These are phyloP conservation scores for Eriocheir sinensis DNA, from an alignment of 1,140 invertebrate species.

Conservation along the genomic window DNA sequence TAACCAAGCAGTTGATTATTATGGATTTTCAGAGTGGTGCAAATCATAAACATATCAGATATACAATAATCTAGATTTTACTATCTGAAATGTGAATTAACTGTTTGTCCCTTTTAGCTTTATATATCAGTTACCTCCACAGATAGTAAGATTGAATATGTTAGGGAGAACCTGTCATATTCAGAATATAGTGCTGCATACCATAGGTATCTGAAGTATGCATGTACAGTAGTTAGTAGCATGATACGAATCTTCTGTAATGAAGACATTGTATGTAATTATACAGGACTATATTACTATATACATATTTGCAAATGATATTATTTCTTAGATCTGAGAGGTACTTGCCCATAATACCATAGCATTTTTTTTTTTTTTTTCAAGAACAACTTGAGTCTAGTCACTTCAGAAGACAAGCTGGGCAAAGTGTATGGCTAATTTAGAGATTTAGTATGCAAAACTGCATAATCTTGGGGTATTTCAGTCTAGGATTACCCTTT, in stretches of 20 bases:
- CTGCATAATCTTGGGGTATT: conserved; percentile 49
- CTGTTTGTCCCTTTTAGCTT: conserved; percentile 54
- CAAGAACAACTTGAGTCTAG: conserved; percentile 61
- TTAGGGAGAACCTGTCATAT: conserved; percentile 28
- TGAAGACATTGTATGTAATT: conserved; percentile 24
- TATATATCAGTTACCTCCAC: conserved; percentile 59
- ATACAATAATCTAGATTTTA: conserved; percentile 59
- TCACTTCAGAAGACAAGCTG: conserved; percentile 68
- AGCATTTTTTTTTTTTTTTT: conserved; percentile 52
- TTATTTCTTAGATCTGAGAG: conserved; percentile 55
- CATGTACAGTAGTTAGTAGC: conserved; percentile 59
- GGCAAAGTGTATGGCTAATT: conserved; percentile 58
- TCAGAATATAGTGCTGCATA: not conserved
- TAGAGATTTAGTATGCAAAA: conserved; percentile 44
- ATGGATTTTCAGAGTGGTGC: conserved; percentile 47
- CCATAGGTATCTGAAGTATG: conserved; percentile 30
- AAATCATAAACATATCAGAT: conserved; percentile 61
- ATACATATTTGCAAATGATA: not conserved
- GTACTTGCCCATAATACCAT: conserved; percentile 49
- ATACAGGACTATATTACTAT: conserved; percentile 1
- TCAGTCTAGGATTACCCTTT: not conserved
- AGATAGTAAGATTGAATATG: conserved; percentile 30
- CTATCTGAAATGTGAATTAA: conserved; percentile 36
- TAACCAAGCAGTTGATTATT: not conserved
- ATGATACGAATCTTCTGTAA: not conserved